phyloP scores from a whole-genome alignment of 2,113 vertebrate genomes.

The Ardeotis arabs region DNA sequence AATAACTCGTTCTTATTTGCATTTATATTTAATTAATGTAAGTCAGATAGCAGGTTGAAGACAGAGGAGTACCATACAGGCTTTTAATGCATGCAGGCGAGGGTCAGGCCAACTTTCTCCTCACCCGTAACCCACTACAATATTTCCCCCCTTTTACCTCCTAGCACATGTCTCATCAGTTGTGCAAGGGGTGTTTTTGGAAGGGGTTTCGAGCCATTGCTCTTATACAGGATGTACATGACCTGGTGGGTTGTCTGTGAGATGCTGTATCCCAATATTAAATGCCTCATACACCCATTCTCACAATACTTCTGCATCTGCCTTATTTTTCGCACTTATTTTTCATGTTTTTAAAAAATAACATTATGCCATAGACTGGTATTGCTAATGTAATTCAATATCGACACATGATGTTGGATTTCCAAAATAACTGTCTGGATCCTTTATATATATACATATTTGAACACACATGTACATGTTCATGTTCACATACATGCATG shows the following conservation, averaged over 20 bases:
- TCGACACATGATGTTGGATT: rapidly evolving
- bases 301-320: neutral
- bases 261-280: neutral
- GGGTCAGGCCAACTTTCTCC: neutral
- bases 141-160: neutral
- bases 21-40: slow-evolving; percentile 12
- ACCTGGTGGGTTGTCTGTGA: neutral
- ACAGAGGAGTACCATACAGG: neutral
- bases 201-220: neutral
- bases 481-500: neutral
- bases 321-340: neutral
- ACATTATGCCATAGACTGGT: neutral
- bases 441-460: neutral
- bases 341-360: neutral
- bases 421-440: neutral
- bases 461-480: neutral
- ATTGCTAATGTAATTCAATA: neutral
- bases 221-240: neutral
- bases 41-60: neutral
- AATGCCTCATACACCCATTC: neutral
- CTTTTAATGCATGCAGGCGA: neutral
- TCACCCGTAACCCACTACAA: neutral
- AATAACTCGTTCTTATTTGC: neutral
- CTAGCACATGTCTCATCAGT: neutral
- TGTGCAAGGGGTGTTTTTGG: neutral